A percentile compares a stretch with the other conserved stretches of the same genome.
Evolutionary conservation across 35 echinoderm and acorn worm genomes (phyloP).

Genomic region (Strongylocentrotus purpuratus): DNA sequence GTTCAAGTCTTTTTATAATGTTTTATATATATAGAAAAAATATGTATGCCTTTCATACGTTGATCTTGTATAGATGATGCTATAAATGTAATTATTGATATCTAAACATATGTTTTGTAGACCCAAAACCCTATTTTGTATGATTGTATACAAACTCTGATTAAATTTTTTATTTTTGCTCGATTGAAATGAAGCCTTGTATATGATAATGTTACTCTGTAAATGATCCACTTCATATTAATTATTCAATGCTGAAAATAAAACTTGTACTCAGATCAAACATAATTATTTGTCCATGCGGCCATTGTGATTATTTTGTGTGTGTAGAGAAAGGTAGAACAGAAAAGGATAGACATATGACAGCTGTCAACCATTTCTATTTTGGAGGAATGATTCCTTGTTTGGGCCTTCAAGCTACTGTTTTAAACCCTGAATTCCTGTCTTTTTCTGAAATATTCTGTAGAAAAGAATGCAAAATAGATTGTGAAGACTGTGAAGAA

Average conservation of each 20-base stretch:
- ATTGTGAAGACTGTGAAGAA: too few relatives aligned
- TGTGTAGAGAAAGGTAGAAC: too few relatives aligned
- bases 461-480: too few relatives aligned
- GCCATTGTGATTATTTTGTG: too few relatives aligned
- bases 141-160: conserved; percentile 1
- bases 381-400: too few relatives aligned
- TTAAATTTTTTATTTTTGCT: background rate
- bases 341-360: too few relatives aligned
- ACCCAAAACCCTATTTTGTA: background rate
- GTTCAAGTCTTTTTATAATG: background rate
- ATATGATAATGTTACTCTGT: background rate
- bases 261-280: background rate
- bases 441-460: too few relatives aligned
- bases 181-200: background rate
- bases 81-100: background rate
- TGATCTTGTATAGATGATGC: background rate
- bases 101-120: background rate
- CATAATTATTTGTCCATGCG: background rate
- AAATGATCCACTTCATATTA: background rate
- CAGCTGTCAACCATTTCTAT: too few relatives aligned
- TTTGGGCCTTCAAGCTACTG: too few relatives aligned
- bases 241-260: conserved; percentile 14
- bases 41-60: background rate
- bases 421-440: too few relatives aligned
- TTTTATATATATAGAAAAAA: background rate